phyloP scores from a whole-genome alignment of 2,888 invertebrate genomes.

The Cantharis lateralis region DNA sequence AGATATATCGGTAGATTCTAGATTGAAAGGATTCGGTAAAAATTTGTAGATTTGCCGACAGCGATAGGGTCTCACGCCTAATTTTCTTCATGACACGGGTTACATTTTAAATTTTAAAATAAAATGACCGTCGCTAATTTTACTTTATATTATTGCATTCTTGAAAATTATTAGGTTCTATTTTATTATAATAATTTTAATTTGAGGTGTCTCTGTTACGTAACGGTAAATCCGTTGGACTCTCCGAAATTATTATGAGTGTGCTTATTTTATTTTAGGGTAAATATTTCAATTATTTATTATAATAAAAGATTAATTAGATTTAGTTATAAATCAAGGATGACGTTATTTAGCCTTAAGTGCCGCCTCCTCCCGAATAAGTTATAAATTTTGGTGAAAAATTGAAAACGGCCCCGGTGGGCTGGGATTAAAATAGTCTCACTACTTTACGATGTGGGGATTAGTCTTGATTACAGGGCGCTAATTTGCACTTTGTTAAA shows the following conservation, averaged over 20 bases:
- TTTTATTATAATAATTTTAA: neutral
- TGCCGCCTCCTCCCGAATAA: constrained; percentile 49
- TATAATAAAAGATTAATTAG: constrained; percentile 13
- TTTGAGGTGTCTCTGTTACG: neutral
- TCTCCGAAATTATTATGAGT: neutral
- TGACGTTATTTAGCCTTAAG: constrained; percentile 28
- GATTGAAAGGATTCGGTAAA: constrained; percentile 26
- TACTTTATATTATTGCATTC: constrained; percentile 14
- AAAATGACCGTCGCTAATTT: constrained; percentile 45
- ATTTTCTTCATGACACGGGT: constrained; percentile 41
- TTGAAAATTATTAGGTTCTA: neutral
- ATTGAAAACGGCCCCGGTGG: constrained; percentile 46
- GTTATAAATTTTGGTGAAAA: constrained; percentile 54
- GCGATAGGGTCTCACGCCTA: constrained; percentile 41
- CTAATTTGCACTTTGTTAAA: constrained; percentile 44
- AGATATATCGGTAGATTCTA: constrained; percentile 22
- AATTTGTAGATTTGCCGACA: constrained; percentile 42
- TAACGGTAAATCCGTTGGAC: neutral
- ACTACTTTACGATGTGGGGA: constrained; percentile 55
- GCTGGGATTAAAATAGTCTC: constrained; percentile 52
- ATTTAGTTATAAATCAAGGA: constrained; percentile 24
- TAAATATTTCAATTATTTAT: constrained; percentile 1
- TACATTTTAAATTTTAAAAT: constrained; percentile 39
- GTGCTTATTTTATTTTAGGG: neutral
- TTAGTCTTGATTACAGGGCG: constrained; percentile 51